Evolutionary conservation across 2,113 vertebrate species (phyloP), one percentile per base, ranked within the genome.

Genomic region (Rhineura floridana): DNA sequence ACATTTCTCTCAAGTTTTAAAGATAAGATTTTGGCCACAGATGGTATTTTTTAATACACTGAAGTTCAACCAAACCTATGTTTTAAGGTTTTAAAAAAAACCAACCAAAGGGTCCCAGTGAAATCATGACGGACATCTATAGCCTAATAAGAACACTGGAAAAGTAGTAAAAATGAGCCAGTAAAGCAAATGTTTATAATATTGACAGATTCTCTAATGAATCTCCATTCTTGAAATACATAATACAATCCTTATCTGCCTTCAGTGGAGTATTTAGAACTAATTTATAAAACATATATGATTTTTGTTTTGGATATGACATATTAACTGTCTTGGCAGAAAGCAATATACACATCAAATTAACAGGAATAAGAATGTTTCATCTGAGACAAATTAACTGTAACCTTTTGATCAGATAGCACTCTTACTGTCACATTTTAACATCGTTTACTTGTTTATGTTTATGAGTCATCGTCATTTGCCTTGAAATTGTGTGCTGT

Each of bases 1-100:
- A 88, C 39, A 3, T 70, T 89, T 92, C 15, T 55, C 52, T 79
- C 15, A 55, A 15, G 12, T 8, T 86, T 88, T 75, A 88, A 55
- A 55, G 52, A 69, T 90, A 92, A 90, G 42, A 75, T 33, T 92
- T 88, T 83, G 88, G 13, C 23, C 44, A 82, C 28, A 65, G 15
- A 81, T 89, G 9, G 3, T 90, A 93, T 90, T 92, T 4, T 84
- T 94, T 90, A 83, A 73, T 72, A 65, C 55, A 23, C 90, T 93
- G 80, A 93, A 90, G 63, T 88, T 85, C 75, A 88, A 42, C 42
- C 67, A 90, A 73, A 33, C 28, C 39, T 48, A 70, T 72, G 4
- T 77, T 94, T 93, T 86, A 67, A 46, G 59, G 23, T 12, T 82
- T 90, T 48, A 81, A 90, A 52, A 90, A 52, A 36, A 83, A 9